Conservation (phyloP, 2,797 vertebrate species). For the Rhinella marina region DNA sequence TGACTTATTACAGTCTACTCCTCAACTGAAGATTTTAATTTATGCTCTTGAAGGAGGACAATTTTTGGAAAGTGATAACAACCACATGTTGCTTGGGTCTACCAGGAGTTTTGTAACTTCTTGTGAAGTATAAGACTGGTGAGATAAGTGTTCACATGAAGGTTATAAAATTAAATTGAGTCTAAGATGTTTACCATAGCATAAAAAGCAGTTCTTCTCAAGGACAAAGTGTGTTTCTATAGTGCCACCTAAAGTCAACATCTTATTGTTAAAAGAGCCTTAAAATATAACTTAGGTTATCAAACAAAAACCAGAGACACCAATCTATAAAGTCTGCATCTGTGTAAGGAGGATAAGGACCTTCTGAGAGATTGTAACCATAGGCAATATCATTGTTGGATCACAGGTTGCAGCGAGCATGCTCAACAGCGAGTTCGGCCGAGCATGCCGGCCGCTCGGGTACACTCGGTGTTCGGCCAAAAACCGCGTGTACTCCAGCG, state of each 20-base stretch:
- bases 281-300: no score
- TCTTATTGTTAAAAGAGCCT: background rate
- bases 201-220: background rate
- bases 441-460: no score
- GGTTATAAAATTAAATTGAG: background rate
- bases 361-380: no score
- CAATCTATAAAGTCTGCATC: no score
- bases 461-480: no score
- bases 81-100: constrained; percentile 29
- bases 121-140: background rate
- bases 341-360: no score
- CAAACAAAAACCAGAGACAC: no score
- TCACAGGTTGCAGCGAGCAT: no score
- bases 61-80: constrained; percentile 44
- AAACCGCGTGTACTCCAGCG: no score
- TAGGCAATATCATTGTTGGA: no score
- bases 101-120: constrained; percentile 5
- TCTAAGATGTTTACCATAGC: background rate
- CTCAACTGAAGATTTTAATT: constrained; percentile 20
- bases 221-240: background rate
- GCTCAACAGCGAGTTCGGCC: no score
- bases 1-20: constrained; percentile 38
- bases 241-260: background rate
- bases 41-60: constrained; percentile 32
- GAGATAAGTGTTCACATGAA: background rate